Evolutionary conservation across 37 sponge, comb jelly and placozoan genomes (phyloP), one percentile per base, ranked within the genome.

Genomic region (Agelas oroides): DNA sequence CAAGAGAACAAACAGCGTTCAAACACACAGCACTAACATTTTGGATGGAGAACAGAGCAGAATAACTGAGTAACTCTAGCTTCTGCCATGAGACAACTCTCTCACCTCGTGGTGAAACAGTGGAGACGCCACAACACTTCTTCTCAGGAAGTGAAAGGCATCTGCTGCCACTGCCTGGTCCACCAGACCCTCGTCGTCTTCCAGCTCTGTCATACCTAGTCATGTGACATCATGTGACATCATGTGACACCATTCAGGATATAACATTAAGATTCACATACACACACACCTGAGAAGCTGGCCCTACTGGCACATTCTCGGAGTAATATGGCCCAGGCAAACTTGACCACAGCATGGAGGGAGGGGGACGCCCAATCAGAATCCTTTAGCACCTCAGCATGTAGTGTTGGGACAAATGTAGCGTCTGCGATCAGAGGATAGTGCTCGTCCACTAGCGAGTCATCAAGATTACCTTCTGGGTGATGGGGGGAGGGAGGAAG

Each of bases 271-370:
- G 73, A 46, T 37, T 53, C 34, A 56, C 24, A 46, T 25, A 23
- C 80, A 88, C 87, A 46, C 20, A 66, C 57, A 93, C 94, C 94
- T 34, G 60, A 58, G 73, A 89, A 94, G 52, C 55, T 33, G 15
- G 61, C 76, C 37, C 77, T 55, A 31, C 78, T 62, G 32, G 90
- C 67, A 60, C 94, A 94, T 69, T 94, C 94, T 41, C 94, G 82
- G 53, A 96, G 65, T 15, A 94, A 56, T 0, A 96, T 74, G 0
- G 84, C 87, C 97, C 97, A 96, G 18, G 89, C 86, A 73, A 94
- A 83, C 80, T 74, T 73, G n/a, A 94, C 92, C 76, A 86, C 95
- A 37, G 86, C 94, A 28, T 39, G 55, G 38, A 96, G 79, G 24
- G 59, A 34, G 35, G 83, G 84, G 71, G 72, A 65, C 16, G 75